Evolutionary conservation across 2,113 vertebrate genomes (phyloP), one percentile per base, ranked within the genome.

Genomic region (Oophaga pumilio): DNA sequence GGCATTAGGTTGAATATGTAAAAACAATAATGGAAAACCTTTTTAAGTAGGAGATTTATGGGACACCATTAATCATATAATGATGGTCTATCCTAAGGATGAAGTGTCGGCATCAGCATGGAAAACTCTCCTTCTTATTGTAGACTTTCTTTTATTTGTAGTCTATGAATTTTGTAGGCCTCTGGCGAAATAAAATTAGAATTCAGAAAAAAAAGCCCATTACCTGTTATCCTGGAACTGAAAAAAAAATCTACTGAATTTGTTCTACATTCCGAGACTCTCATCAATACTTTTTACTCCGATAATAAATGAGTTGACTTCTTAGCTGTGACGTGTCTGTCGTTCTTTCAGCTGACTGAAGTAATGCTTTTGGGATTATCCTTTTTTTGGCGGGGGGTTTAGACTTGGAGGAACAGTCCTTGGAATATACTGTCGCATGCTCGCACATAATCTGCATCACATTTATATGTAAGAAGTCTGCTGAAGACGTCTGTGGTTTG

Each of bases 401-500:
- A 76, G 1, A n/a, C 20, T n/a, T 20, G 17, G 57, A 43, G 8
- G 59, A 18, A 33, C 9, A 82, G 20, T 28, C 49, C 28, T 49
- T 53, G 43, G 49, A 81, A 83, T 68, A 68, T 83, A 64, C 33
- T 11, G 22, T n/a, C 15, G 28, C 22, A 43, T 68, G 43, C 66
- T 66, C 62, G 84, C 43, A 77, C 24, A 86, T 69, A 68, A 57
- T 69, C 20, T 43, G n/a, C 76, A 86, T 69, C 62, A 43, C 66
- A 33, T 49, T 56, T 57, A 13, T 69, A 50, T 69, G n/a, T 53
- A 68, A 20, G 43, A 69, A 57, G 9, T 56, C 13, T 43, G 53
- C n/a, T 71, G 12, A 43, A 80, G 33, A 64, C 50, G 17, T 86
- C 52, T 86, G 76, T 56, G 76, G 10, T 86, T 79, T 79, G 62